phyloP scores from a whole-genome alignment of 2,113 vertebrate species.

The Fregata magnificens region DNA sequence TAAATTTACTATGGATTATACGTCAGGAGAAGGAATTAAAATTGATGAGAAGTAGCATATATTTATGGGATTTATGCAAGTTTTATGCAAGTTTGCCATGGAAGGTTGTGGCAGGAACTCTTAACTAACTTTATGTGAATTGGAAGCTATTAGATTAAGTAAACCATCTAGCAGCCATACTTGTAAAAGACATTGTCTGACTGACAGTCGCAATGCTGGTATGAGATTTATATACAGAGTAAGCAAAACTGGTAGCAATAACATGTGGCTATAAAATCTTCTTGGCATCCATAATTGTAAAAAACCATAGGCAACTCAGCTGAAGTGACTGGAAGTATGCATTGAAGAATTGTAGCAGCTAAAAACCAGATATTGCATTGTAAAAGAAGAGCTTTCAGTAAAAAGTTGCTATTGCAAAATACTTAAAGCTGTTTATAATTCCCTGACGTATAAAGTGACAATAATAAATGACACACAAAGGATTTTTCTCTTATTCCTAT shows the following conservation, averaged over 20 bases:
- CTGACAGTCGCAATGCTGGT: neutral
- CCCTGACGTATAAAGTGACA: conserved; percentile 56
- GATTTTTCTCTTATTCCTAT: conserved; percentile 51
- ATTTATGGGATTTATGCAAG: neutral
- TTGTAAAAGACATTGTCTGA: neutral
- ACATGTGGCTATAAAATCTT: neutral
- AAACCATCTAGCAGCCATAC: neutral
- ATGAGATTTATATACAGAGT: conserved; percentile 29
- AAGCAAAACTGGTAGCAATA: conserved; percentile 34
- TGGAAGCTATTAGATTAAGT: conserved; percentile 11
- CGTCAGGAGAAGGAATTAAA: neutral
- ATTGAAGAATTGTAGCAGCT: neutral
- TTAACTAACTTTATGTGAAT: conserved; percentile 6
- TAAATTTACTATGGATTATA: neutral
- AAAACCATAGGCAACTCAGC: neutral
- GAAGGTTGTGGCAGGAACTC: neutral
- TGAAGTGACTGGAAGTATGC: conserved; percentile 19
- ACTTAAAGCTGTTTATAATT: conserved; percentile 56
- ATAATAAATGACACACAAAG: conserved; percentile 53
- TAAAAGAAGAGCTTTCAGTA: neutral
- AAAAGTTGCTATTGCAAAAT: conserved; percentile 43
- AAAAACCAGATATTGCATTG: neutral
- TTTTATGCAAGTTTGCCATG: neutral
- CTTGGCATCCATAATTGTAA: neutral
- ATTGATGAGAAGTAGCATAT: neutral